Evolutionary conservation across 2,797 vertebrate genomes (phyloP).

Genomic region (Syngnathus rostellatus): DNA sequence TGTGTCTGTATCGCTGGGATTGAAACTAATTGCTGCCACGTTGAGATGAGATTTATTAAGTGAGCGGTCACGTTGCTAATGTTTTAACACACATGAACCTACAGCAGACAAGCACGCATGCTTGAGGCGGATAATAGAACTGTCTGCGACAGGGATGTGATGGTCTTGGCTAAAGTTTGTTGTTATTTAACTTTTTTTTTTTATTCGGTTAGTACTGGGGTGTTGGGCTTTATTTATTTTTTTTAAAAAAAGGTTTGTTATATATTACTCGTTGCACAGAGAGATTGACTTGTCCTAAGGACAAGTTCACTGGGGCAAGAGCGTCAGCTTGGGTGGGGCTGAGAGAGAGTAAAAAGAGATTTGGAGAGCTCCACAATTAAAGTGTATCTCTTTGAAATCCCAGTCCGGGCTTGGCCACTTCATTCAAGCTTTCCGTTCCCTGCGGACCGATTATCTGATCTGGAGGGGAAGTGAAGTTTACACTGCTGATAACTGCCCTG

Average conservation of each 20-base stretch:
- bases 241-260: too few relatives aligned
- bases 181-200: too few relatives aligned
- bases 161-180: too few relatives aligned
- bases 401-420: constrained; percentile 47
- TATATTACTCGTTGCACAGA: background rate
- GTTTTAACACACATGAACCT: background rate
- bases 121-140: background rate
- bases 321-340: constrained; percentile 17
- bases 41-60: constrained; percentile 11
- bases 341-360: constrained; percentile 29
- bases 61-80: background rate
- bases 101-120: too few relatives aligned
- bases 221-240: too few relatives aligned
- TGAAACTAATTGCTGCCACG: constrained; percentile 37
- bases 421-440: constrained; percentile 67
- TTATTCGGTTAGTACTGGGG: too few relatives aligned
- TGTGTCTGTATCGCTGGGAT: constrained; percentile 24
- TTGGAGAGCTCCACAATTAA: constrained; percentile 46
- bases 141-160: background rate
- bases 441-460: constrained; percentile 61
- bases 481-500: constrained; percentile 54
- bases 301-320: constrained; percentile 26
- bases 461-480: constrained; percentile 71
- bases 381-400: constrained; percentile 58
- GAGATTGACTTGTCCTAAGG: constrained; percentile 14